These are phyloP conservation scores for Macrobrachium nipponense DNA, from an alignment of 1,140 invertebrate species.

Conservation along the genomic window DNA sequence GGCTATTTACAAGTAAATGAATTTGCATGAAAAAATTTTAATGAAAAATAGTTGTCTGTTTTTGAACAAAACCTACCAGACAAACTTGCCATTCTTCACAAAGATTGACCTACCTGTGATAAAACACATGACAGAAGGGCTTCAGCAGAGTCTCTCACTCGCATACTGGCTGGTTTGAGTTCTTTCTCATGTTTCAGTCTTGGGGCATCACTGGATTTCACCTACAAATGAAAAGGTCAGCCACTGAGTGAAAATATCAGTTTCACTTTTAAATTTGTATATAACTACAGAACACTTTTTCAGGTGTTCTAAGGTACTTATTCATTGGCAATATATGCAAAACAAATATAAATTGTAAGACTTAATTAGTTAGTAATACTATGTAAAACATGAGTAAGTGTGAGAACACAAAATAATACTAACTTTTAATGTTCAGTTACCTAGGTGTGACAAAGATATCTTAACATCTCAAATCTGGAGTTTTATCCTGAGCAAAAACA, in stretches of 20 bases:
- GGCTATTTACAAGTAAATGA: too few relatives aligned
- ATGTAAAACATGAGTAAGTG: too few relatives aligned
- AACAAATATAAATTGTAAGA: too few relatives aligned
- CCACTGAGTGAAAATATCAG: neutral
- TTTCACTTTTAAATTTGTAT: neutral
- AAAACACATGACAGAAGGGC: conserved; percentile 89
- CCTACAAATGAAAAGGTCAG: conserved; percentile 69
- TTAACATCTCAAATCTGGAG: too few relatives aligned
- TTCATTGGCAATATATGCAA: too few relatives aligned
- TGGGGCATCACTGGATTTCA: conserved; percentile 87
- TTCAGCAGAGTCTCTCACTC: conserved; percentile 95
- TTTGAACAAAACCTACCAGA: too few relatives aligned
- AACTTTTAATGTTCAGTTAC: too few relatives aligned
- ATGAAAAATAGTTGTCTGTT: neutral
- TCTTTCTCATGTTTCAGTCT: conserved; percentile 97
- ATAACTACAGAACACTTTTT: conserved; percentile 1
- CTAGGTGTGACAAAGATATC: too few relatives aligned
- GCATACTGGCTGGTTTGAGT: conserved; percentile 93
- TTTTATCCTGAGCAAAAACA: too few relatives aligned
- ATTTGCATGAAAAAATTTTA: neutral
- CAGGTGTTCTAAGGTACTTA: too few relatives aligned
- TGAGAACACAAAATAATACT: too few relatives aligned
- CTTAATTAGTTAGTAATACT: too few relatives aligned
- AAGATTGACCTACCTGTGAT: conserved; percentile 78
- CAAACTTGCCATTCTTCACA: neutral